These are phyloP conservation scores for Drosophila macrospina DNA, from an alignment of 2,888 invertebrate genomes.

Conservation along the genomic window DNA sequence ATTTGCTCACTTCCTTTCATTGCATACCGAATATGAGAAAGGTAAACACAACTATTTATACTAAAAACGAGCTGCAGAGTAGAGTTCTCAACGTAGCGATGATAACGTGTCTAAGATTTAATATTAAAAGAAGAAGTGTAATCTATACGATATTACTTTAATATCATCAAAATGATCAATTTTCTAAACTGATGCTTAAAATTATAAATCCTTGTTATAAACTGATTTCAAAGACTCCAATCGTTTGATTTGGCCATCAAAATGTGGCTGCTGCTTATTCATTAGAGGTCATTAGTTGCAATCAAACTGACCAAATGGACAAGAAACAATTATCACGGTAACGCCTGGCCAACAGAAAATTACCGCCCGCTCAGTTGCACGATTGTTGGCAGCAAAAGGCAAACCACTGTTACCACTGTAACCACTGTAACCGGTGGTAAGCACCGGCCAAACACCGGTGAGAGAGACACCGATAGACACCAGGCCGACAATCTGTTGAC, in stretches of 20 bases:
- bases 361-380: conserved; percentile 50
- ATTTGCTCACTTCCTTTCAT: background rate
- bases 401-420: conserved; percentile 19
- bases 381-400: conserved; percentile 29
- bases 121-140: background rate
- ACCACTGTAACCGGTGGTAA: conserved; percentile 16
- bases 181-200: background rate
- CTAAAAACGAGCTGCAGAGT: no score
- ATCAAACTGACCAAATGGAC: conserved; percentile 78
- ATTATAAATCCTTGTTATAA: background rate
- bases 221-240: background rate
- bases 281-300: conserved; percentile 80
- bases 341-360: conserved; percentile 60
- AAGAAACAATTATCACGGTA: conserved; percentile 81
- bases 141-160: background rate
- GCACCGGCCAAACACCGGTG: conserved; percentile 22
- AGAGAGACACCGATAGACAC: conserved; percentile 64
- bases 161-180: background rate
- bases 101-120: no score
- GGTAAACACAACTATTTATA: background rate
- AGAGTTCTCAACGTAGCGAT: no score
- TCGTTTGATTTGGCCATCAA: conserved; percentile 17
- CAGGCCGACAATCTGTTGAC: conserved; percentile 80
- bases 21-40: no score
- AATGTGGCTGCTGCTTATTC: conserved; percentile 55